These are phyloP conservation scores for Temnopleurus reevesii DNA, from an alignment of 53 echinoderm and acorn worm genomes.

Conservation along the genomic window DNA sequence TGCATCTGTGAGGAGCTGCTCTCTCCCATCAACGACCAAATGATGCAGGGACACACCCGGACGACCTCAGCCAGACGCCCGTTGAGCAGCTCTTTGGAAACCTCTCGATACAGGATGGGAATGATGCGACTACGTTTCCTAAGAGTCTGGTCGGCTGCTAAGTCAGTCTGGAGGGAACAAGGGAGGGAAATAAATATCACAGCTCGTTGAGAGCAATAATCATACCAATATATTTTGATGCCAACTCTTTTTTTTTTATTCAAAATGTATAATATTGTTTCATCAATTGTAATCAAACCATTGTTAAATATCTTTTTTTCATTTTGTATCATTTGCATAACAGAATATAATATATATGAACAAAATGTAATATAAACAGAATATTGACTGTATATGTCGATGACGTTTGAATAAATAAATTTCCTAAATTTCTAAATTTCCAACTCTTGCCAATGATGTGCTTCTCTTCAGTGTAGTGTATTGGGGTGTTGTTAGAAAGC, in stretches of 20 bases:
- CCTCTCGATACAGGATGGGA: slow-evolving; percentile 28
- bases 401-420: no score
- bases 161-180: not conserved
- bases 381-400: no score
- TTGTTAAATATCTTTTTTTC: not conserved
- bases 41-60: slow-evolving; percentile 42
- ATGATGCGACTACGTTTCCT: slow-evolving; percentile 20
- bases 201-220: no score
- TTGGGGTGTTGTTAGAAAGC: no score
- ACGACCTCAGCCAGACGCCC: slow-evolving; percentile 1
- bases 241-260: no score
- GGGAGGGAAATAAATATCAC: not conserved
- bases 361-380: no score
- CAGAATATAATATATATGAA: no score
- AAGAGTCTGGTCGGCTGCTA: slow-evolving; percentile 52
- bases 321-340: no score
- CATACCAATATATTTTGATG: not conserved
- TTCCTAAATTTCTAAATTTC: no score
- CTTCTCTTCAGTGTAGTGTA: no score
- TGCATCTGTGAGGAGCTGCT: not conserved
- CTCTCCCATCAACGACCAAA: not conserved
- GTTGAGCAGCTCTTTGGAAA: not conserved
- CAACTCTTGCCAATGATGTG: no score
- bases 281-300: not conserved
- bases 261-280: not conserved